Conservation (phyloP, 2,888 invertebrate genomes). For the Leucoptera coffeella region DNA sequence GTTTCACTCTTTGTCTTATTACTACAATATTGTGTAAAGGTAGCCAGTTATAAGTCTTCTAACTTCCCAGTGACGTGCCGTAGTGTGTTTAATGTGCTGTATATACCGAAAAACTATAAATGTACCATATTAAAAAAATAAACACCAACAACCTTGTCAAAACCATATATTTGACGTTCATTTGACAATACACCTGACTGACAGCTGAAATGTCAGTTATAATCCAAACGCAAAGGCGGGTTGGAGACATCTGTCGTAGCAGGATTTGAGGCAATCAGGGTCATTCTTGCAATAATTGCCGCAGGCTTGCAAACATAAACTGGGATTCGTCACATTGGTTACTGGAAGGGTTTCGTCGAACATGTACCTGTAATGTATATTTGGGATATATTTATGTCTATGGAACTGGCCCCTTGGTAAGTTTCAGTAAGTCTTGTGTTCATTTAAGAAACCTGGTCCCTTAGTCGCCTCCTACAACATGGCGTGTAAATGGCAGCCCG, state of each 20-base stretch:
- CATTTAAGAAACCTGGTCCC: conserved; percentile 25
- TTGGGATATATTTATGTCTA: conserved; percentile 20
- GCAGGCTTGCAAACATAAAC: conserved; percentile 37
- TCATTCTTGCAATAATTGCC: conserved; percentile 39
- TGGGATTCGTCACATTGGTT: conserved; percentile 33
- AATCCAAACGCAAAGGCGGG: no score
- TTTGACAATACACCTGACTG: no score
- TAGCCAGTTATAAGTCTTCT: no score
- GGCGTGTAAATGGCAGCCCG: conserved; percentile 42
- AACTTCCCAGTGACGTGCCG: no score
- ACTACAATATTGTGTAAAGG: no score
- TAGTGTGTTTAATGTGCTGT: no score
- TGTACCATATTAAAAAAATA: no score
- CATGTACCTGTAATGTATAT: conserved; percentile 20
- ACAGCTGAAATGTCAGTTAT: no score
- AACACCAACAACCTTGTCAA: no score
- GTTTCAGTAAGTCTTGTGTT: conserved; percentile 39
- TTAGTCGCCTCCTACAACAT: conserved; percentile 29
- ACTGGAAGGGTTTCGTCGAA: conserved; percentile 32
- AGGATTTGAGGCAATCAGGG: conserved; percentile 36
- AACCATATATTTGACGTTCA: no score
- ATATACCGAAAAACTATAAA: no score
- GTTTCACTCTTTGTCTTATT: no score
- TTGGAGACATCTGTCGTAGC: conserved; percentile 31
- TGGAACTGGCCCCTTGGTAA: conserved; percentile 40